Percentiles rank a stretch among this genome's conserved stretches.
These are phyloP conservation scores for Porites rus DNA, from an alignment of 92 coral and sea anemone genomes.

Conservation along the genomic window DNA sequence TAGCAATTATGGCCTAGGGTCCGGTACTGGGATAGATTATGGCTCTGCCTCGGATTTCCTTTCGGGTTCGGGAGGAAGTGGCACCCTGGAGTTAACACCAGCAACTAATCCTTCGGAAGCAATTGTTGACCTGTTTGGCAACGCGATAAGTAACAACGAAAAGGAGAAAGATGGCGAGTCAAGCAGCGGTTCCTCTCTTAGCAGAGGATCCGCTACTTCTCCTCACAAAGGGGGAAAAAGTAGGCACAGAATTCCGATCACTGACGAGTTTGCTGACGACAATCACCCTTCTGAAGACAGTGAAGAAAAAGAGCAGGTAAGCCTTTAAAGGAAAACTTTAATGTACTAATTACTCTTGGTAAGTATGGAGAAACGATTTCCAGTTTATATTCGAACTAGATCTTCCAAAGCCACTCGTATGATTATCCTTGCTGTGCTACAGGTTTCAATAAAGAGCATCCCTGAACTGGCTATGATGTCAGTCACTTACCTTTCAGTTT, in stretches of 20 bases:
- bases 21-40: slow-evolving; percentile 73
- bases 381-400: neutral
- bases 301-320: slow-evolving; percentile 32
- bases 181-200: slow-evolving; percentile 19
- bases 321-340: neutral
- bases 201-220: slow-evolving; percentile 56
- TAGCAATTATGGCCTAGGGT: slow-evolving; percentile 71
- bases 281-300: slow-evolving; percentile 1
- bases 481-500: too few relatives aligned
- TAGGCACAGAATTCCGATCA: slow-evolving; percentile 62
- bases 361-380: neutral
- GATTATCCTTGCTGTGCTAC: too few relatives aligned
- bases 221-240: slow-evolving; percentile 50
- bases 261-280: slow-evolving; percentile 31
- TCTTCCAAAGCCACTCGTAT: neutral
- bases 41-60: slow-evolving; percentile 70
- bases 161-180: slow-evolving; percentile 35
- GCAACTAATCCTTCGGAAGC: slow-evolving; percentile 81
- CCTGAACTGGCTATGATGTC: too few relatives aligned
- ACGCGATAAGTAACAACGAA: slow-evolving; percentile 45
- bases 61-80: slow-evolving; percentile 82
- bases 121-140: slow-evolving; percentile 65
- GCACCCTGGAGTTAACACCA: slow-evolving; percentile 83
- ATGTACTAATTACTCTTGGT: neutral
- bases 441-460: too few relatives aligned